phyloP scores from a whole-genome alignment of 2,797 vertebrate genomes.

The Apogon talboti region DNA sequence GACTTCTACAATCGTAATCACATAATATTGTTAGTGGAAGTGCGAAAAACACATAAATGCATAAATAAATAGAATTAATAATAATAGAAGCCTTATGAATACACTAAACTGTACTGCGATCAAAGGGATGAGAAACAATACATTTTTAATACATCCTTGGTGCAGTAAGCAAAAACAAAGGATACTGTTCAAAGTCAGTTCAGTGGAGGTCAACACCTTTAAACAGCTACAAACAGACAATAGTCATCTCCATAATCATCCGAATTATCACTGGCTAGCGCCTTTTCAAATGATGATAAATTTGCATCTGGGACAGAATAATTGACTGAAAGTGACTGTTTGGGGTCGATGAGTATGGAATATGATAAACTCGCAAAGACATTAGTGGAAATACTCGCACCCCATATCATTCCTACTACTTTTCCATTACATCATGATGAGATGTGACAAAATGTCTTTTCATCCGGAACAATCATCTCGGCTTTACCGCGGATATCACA shows the following conservation, averaged over 20 bases:
- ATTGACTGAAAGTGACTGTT: slow-evolving; percentile 43
- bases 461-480: slow-evolving; percentile 4
- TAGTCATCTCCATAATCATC: slow-evolving; percentile 42
- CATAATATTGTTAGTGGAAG: no score
- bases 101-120: slow-evolving; percentile 11
- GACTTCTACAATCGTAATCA: no score
- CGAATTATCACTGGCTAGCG: slow-evolving; percentile 34
- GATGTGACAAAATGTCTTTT: slow-evolving; percentile 27
- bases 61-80: no score
- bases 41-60: no score
- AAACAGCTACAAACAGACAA: slow-evolving; percentile 45
- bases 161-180: slow-evolving; percentile 44
- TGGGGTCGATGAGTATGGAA: slow-evolving; percentile 43
- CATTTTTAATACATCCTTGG: slow-evolving; percentile 37
- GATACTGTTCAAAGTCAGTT: slow-evolving; percentile 43
- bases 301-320: slow-evolving; percentile 45
- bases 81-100: not conserved
- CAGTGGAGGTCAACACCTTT: slow-evolving; percentile 38
- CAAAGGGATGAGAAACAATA: slow-evolving; percentile 14
- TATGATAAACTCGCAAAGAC: slow-evolving; percentile 32
- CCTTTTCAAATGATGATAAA: slow-evolving; percentile 58
- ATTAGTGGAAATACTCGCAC: slow-evolving; percentile 21
- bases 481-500: slow-evolving; percentile 4
- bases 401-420: slow-evolving; percentile 5
- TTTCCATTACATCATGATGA: slow-evolving; percentile 27